Evolutionary conservation across 2,113 vertebrate genomes (phyloP), one percentile per base, ranked within the genome.

Genomic region (Vidua macroura): DNA sequence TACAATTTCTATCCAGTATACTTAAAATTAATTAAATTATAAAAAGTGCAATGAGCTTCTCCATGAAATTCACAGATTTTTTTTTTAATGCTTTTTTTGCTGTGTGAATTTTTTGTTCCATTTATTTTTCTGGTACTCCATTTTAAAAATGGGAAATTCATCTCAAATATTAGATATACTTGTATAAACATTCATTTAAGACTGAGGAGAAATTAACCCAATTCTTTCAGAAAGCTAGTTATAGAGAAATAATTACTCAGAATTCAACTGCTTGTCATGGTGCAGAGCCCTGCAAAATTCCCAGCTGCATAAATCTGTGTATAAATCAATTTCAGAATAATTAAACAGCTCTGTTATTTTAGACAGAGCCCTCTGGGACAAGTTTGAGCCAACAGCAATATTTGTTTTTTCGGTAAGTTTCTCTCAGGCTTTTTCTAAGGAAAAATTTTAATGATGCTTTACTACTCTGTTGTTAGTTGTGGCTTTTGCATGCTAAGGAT

Each of bases 311-410:
- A 83, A 79, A 83, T 83, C 58, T 89, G 46, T 55, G 64, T 70
- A 63, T 87, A 88, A 94, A 93, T 90, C 73, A 67, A 75, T 93
- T 93, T 77, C 69, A 86, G 80, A 86, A 92, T 92, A 80, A 94
- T 92, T 90, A 83, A 83, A 81, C 53, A 81, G 56, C 52, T 56
- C 85, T 91, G 80, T 64, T 93, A 39, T 83, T 91, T 88, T 80
- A 96, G 37, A 23, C 9, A 73, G 82, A 43, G 7, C 9, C 85
- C 80, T 43, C 28, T 58, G 90, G 73, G 90, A 80, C 25, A 75
- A 59, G 48, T 72, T 72, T 46, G 37, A 72, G 66, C 52, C 68
- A 92, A 86, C 31, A 80, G 37, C 23, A 94, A 62, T 80, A 85
- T 58, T 72, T 90, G 24, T 1, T 75, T 78, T 87, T 76, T 0